Conservation (phyloP, 1,140 invertebrate species). For the Hyles euphorbiae region DNA sequence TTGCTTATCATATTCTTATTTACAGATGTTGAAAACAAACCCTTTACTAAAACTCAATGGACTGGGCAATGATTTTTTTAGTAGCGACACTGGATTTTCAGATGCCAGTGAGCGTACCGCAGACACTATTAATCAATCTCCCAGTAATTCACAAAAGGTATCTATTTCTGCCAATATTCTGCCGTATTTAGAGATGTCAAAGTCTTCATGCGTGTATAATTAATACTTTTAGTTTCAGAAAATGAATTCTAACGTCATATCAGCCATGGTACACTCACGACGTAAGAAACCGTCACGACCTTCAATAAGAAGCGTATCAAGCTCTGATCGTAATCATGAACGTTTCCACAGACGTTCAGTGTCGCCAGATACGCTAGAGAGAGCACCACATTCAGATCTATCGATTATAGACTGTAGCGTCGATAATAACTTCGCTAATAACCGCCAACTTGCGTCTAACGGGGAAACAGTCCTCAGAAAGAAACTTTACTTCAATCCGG, state of each 20-base stretch:
- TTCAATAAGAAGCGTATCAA: conserved; percentile 37
- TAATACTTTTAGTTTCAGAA: conserved; percentile 49
- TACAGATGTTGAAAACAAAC: conserved; percentile 66
- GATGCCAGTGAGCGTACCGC: conserved; percentile 63
- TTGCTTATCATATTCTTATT: conserved; percentile 9
- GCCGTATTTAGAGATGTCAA: neutral
- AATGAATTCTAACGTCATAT: conserved; percentile 48
- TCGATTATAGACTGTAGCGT: conserved; percentile 56
- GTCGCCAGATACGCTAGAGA: conserved; percentile 61
- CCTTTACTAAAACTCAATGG: conserved; percentile 76
- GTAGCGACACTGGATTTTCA: conserved; percentile 53
- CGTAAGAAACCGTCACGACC: conserved; percentile 39
- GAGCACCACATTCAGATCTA: conserved; percentile 59
- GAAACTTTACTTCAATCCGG: conserved; percentile 91
- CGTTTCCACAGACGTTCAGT: conserved; percentile 57
- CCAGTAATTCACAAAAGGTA: conserved; percentile 48
- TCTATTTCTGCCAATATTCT: no score
- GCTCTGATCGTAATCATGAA: conserved; percentile 45
- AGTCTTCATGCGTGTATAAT: neutral
- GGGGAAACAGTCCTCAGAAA: conserved; percentile 71
- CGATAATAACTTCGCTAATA: conserved; percentile 36
- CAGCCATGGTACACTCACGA: conserved; percentile 56
- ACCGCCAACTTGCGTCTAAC: conserved; percentile 36
- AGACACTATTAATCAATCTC: conserved; percentile 52
- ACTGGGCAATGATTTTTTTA: conserved; percentile 45